Evolutionary conservation across 1,140 invertebrate species (phyloP), one percentile per base, ranked within the genome.

Genomic region (Eulimnadia texana): DNA sequence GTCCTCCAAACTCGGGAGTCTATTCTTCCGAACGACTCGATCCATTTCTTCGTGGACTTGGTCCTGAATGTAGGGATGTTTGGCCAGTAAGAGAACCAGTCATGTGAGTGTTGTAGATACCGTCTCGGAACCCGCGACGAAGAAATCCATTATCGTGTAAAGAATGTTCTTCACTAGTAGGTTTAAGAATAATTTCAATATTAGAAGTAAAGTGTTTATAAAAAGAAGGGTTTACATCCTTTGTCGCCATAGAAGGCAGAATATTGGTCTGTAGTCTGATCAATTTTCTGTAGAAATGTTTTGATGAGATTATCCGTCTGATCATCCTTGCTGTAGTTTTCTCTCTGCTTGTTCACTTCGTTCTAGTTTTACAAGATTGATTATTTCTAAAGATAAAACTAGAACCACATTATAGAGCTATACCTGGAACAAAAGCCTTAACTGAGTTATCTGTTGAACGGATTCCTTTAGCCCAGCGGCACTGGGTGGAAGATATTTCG

Each of bases 61-160:
- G 20, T 75, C 77, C 70, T 92, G 89, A 0, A 88, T 79, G 53
- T 91, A 82, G 0, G 90, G 90, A 71, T 96, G 80, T 66, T 88
- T 82, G 6, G 93, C 71, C 82, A 95, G 88, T 68, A 89, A 85
- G 0, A 96, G 78, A 29, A 94, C 79, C 49, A 89, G 81, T 90
- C 92, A 96, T 53, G 89, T 78, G 0, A 96, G 70, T 0, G 91
- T 89, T 0, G 85, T 92, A 65, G 93, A 92, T 22, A 93, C 90
- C 0, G 92, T 96, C 74, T 96, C 93, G 81, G 93, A 90, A 6
- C 92, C 92, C 63, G 90, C 91, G 1, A 86, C 85, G 76, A 93
- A 96, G 19, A 97, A 74, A 70, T 95, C 92, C 33, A 42, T 42
- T 16, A 42, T 16, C 33, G 33, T 16, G 16, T 42, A 42, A 6